These are phyloP conservation scores for Notoglanidium macrostoma DNA, from an alignment of 2,797 vertebrate species.

Conservation along the genomic window DNA sequence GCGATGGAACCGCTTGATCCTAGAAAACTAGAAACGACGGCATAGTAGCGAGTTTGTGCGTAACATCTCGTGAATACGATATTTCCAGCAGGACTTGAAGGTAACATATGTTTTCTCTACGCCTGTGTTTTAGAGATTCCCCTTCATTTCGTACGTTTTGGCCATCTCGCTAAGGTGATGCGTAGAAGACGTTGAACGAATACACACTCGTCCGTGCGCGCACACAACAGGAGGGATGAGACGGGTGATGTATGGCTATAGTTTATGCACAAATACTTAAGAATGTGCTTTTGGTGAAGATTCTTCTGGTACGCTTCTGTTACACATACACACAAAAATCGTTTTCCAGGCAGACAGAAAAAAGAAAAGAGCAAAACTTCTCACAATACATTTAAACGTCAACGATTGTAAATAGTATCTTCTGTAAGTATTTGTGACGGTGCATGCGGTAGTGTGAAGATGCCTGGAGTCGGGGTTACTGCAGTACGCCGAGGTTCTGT, in stretches of 20 bases:
- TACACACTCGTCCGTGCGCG: constrained; percentile 75
- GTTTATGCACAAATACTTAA: constrained; percentile 90
- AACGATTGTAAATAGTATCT: constrained; percentile 78
- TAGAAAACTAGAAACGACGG: background rate
- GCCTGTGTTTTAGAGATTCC: background rate
- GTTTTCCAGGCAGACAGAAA: constrained; percentile 70
- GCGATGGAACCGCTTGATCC: background rate
- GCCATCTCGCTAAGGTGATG: constrained; percentile 69
- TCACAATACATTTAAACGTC: constrained; percentile 85
- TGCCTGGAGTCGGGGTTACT: constrained; percentile 71
- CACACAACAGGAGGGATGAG: constrained; percentile 50
- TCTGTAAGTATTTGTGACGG: constrained; percentile 81
- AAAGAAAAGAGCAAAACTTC: constrained; percentile 77
- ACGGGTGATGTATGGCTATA: constrained; percentile 80
- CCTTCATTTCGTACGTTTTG: constrained; percentile 66
- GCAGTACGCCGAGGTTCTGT: constrained; percentile 54
- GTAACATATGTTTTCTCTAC: background rate
- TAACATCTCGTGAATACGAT: background rate
- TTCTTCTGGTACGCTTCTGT: constrained; percentile 70
- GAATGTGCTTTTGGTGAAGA: constrained; percentile 79
- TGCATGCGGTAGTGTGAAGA: constrained; percentile 83
- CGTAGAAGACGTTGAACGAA: constrained; percentile 70
- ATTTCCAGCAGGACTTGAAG: background rate
- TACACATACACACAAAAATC: constrained; percentile 73
- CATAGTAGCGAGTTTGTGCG: background rate